Evolutionary conservation across 2,113 vertebrate genomes (phyloP).

Genomic region (Sisor rabdophorus): DNA sequence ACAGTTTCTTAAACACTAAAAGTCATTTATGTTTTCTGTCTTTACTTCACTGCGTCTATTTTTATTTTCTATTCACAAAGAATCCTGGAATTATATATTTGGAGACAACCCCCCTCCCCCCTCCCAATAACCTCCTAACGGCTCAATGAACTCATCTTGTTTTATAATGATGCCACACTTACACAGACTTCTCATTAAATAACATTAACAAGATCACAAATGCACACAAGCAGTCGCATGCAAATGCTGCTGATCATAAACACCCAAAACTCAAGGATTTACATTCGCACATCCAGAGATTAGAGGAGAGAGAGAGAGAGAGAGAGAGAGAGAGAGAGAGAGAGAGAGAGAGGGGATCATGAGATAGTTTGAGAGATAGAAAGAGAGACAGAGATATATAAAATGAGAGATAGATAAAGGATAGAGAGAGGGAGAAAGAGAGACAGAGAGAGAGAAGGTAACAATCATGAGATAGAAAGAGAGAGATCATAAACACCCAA

Average conservation of each 20-base stretch:
- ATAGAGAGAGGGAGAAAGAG: too few species aligned
- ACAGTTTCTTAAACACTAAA: background rate
- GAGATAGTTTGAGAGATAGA: too few species aligned
- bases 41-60: background rate
- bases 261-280: constrained; percentile 25
- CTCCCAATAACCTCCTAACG: too few species aligned
- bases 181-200: constrained; percentile 13
- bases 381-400: too few species aligned
- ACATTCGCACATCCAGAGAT: constrained; percentile 48
- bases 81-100: background rate
- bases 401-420: too few species aligned
- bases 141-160: constrained; percentile 5
- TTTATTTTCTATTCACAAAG: background rate
- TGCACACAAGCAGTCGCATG: background rate
- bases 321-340: constrained; percentile 4
- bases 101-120: too few species aligned
- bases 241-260: constrained; percentile 12
- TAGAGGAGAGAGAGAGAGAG: background rate
- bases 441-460: too few species aligned
- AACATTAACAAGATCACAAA: constrained; percentile 24
- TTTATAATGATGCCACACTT: constrained; percentile 25
- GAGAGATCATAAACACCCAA: constrained; percentile 22
- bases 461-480: too few species aligned
- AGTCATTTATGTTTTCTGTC: background rate
- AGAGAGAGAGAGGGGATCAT: background rate